Base-by-base conservation (phyloP, 2,113 vertebrate genomes). In the Bufo gargarizans region DNA sequence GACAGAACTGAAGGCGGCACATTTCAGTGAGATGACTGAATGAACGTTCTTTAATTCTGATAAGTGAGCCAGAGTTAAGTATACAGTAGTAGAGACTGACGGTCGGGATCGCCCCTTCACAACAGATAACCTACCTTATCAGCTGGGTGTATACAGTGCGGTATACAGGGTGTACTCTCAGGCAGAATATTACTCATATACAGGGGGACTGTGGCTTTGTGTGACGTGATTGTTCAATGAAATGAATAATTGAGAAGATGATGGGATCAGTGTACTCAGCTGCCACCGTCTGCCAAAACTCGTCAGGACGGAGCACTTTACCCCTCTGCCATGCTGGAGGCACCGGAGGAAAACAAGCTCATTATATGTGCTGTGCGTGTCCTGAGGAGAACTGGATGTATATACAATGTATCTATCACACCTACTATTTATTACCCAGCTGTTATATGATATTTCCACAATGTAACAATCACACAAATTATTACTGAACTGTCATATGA, bases 121-220 rank as follows among this genome's bases (percentile, higher is more conserved):
- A 1, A 94, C 93, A 95, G 94, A 94, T 7, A 50, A 50, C 45
- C 47, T 19, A 76, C 47, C 72, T 76, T 20, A 49, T 20, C 45
- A 50, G 0, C 72, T 4, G 33, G 33, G 33, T 33, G 33, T 33
- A 33, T 33, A 33, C 72, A 2, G 93, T 69, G 72, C 1, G 20
- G 11, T 19, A 76, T 50, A 76, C 72, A 76, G 45, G 14, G 19
- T 4, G 16, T 0, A 50, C 72, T 19, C 43, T 12, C 6, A 91
- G 92, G 94, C 91, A 94, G 94, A 95, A 96, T 95, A 95, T 94
- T 92, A 94, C 94, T 94, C 94, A 93, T 94, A 95, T 94, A 94
- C 95, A 95, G 94, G 90, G 94, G 94, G 91, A 94, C 94, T 93
- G 94, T 94, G 91, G 93, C 92, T 95, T 94, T 95, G 95, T 90